Evolutionary conservation across 2,797 vertebrate genomes (phyloP).

Genomic region (Rhabdomys pumilio): DNA sequence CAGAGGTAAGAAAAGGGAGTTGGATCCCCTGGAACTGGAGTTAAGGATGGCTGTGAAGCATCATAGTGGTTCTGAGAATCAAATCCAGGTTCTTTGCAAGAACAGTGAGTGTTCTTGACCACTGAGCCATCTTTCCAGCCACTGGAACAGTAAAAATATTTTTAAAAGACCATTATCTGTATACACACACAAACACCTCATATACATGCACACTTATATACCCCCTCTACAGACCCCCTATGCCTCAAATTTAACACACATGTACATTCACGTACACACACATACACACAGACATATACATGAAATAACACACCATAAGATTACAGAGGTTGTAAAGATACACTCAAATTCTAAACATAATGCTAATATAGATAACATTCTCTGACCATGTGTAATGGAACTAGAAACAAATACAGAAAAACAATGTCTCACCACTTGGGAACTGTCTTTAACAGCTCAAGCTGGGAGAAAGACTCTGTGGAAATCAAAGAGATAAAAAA

Average conservation of each 20-base stretch:
- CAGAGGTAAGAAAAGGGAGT: background rate
- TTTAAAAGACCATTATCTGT: background rate
- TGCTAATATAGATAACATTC: background rate
- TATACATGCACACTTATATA: background rate
- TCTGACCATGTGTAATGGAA: conserved; percentile 8
- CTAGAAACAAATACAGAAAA: conserved; percentile 22
- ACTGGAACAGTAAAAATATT: background rate
- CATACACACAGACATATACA: background rate
- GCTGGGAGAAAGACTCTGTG: conserved; percentile 35
- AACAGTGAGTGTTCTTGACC: background rate
- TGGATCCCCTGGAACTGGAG: background rate
- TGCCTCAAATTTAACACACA: background rate
- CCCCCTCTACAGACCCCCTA: too few species aligned
- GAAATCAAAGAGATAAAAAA: conserved; percentile 35
- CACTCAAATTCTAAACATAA: conserved; percentile 57
- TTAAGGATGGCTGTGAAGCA: background rate
- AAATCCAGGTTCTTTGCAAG: background rate
- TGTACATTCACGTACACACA: background rate
- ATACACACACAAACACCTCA: background rate
- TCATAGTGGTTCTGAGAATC: background rate
- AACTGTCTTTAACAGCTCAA: conserved; percentile 42
- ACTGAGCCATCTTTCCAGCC: background rate
- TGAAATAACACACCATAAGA: background rate
- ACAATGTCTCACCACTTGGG: background rate
- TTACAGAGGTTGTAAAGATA: background rate